Percentiles rank a stretch among this genome's conserved stretches.
Conservation (phyloP, 2,797 vertebrate species). For the Knipowitschia caucasica region DNA sequence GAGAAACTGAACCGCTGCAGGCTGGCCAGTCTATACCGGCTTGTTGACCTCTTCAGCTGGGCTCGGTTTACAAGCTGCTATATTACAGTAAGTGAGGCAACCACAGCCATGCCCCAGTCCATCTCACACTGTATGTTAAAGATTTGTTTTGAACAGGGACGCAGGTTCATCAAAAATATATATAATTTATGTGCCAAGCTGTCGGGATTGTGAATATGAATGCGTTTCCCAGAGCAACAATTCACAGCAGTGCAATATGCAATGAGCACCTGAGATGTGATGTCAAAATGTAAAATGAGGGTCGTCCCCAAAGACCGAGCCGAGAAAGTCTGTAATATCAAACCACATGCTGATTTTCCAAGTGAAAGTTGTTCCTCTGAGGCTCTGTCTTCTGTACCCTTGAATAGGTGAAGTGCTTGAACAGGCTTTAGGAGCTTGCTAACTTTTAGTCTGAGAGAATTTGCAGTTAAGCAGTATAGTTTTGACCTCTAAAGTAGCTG, state of each 20-base stretch:
- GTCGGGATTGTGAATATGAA: constrained; percentile 28
- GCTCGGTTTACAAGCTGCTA: constrained; percentile 89
- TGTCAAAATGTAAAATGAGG: constrained; percentile 19
- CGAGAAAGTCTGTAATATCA: constrained; percentile 33
- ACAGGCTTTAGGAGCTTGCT: constrained; percentile 12
- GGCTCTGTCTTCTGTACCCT: constrained; percentile 27
- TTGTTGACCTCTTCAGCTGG: constrained; percentile 92
- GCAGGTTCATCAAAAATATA: constrained; percentile 20
- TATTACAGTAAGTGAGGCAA: constrained; percentile 86
- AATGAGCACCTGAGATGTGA: constrained; percentile 36
- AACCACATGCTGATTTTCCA: constrained; percentile 15
- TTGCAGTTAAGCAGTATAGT: not conserved
- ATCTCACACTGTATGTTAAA: constrained; percentile 38
- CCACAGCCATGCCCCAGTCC: constrained; percentile 30
- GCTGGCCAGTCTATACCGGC: constrained; percentile 89
- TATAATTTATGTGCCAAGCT: constrained; percentile 40
- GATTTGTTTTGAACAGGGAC: constrained; percentile 28
- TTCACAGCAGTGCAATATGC: constrained; percentile 27
- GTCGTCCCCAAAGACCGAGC: constrained; percentile 37
- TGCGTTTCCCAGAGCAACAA: constrained; percentile 12
- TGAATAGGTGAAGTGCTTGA: constrained; percentile 27
- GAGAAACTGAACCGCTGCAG: constrained; percentile 92
- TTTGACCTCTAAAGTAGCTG: constrained; percentile 15
- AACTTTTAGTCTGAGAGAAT: constrained; percentile 7
- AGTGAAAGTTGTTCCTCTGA: constrained; percentile 23